Percentiles rank a stretch among this genome's conserved stretches.
Conservation (phyloP, 2,888 invertebrate genomes). For the Halictus ligatus region DNA sequence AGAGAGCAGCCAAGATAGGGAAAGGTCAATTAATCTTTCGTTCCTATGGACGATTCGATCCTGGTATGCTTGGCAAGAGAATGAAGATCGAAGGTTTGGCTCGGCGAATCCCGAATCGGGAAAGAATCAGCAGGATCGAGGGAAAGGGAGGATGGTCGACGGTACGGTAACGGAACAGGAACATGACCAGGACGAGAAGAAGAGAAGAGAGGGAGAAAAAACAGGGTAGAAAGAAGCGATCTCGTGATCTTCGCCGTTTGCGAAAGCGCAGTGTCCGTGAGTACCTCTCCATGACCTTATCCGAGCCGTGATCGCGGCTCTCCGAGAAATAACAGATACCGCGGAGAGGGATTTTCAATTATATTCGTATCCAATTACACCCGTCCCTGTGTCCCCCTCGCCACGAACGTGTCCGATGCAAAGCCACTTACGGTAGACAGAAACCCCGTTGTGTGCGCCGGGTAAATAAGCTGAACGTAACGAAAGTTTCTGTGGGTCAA, state of each 20-base stretch:
- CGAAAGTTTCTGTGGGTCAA: conserved; percentile 39
- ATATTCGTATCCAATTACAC: conserved; percentile 67
- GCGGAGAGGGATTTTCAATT: conserved; percentile 65
- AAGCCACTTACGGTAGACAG: conserved; percentile 48
- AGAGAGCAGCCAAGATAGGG: conserved; percentile 51
- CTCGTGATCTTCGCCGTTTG: conserved; percentile 46
- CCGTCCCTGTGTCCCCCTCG: conserved; percentile 25
- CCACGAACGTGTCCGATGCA: conserved; percentile 43
- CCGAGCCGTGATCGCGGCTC: conserved; percentile 39
- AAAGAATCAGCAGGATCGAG: conserved; percentile 40
- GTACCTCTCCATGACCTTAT: conserved; percentile 45
- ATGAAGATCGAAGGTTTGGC: conserved; percentile 54
- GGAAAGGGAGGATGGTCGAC: background rate
- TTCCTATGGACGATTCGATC: conserved; percentile 27
- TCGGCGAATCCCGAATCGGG: conserved; percentile 27
- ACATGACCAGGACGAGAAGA: background rate
- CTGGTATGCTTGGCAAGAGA: conserved; percentile 32
- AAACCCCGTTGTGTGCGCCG: conserved; percentile 39
- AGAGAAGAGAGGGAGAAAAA: conserved; percentile 22
- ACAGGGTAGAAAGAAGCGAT: conserved; percentile 34
- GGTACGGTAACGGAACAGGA: background rate
- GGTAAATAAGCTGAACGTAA: conserved; percentile 59
- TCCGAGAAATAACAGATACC: conserved; percentile 37
- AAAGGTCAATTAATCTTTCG: conserved; percentile 66
- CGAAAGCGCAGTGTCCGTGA: conserved; percentile 39